Evolutionary conservation across 2,888 invertebrate genomes (phyloP).

Genomic region (Anoncus sp.): DNA sequence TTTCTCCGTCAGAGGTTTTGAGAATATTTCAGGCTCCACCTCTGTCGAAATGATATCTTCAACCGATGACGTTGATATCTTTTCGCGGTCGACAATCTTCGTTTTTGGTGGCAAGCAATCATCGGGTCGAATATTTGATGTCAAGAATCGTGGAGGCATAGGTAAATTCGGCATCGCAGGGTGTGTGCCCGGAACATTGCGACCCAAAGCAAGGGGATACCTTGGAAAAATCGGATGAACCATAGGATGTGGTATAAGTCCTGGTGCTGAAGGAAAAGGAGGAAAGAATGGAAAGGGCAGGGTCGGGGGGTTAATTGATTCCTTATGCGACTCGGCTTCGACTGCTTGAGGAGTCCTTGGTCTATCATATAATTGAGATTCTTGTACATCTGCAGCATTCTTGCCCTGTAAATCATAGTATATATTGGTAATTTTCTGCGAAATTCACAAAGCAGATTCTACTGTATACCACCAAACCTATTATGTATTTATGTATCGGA

Average conservation of each 20-base stretch:
- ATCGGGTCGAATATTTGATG: constrained; percentile 85
- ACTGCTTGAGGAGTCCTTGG: constrained; percentile 82
- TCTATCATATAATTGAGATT: constrained; percentile 76
- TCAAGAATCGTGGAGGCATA: constrained; percentile 85
- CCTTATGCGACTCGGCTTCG: constrained; percentile 73
- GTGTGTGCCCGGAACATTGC: constrained; percentile 85
- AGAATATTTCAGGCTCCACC: constrained; percentile 76
- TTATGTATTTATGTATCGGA: too few species aligned
- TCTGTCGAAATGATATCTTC: constrained; percentile 79
- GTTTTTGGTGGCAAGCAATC: constrained; percentile 82
- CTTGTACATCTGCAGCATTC: constrained; percentile 70
- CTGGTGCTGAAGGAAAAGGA: constrained; percentile 84
- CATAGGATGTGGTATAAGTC: constrained; percentile 86
- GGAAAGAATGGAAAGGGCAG: constrained; percentile 83
- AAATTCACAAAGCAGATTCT: too few species aligned
- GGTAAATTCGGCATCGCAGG: constrained; percentile 86
- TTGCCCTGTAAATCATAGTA: constrained; percentile 63
- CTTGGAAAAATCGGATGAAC: constrained; percentile 84
- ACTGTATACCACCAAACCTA: too few species aligned
- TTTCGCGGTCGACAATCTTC: constrained; percentile 84
- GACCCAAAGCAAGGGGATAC: constrained; percentile 82
- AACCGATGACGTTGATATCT: constrained; percentile 81
- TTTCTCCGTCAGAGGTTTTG: constrained; percentile 69
- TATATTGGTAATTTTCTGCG: neutral
- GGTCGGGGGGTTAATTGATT: constrained; percentile 84